phyloP scores from a whole-genome alignment of 2,113 vertebrate genomes.

The Edolisoma coerulescens region DNA sequence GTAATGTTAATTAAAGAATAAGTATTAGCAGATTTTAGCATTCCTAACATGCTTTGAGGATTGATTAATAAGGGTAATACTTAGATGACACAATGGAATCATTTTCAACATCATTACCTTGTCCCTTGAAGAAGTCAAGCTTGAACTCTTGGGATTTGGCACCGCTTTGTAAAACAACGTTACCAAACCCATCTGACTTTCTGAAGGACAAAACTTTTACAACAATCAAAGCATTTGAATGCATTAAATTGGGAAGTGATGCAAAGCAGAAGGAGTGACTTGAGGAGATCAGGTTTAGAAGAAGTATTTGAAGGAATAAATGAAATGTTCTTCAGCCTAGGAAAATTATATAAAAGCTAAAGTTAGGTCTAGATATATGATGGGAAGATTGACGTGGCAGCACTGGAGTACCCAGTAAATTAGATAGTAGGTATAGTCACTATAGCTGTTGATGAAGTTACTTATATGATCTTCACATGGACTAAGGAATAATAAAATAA shows the following conservation, averaged over 20 bases:
- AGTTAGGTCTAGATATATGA: background rate
- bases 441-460: background rate
- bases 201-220: conserved; percentile 35
- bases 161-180: conserved; percentile 11
- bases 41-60: conserved; percentile 35
- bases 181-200: conserved; percentile 17
- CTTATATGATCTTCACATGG: background rate
- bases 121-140: conserved; percentile 18
- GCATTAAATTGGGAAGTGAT: background rate
- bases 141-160: conserved; percentile 5
- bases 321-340: background rate
- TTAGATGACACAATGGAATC: conserved; percentile 25
- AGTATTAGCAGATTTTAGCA: conserved; percentile 4
- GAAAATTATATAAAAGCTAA: background rate
- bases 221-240: background rate
- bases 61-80: conserved; percentile 40
- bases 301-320: background rate
- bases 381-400: background rate
- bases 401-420: background rate
- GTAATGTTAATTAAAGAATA: conserved; percentile 34
- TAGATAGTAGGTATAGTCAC: background rate
- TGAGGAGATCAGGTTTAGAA: background rate
- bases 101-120: conserved; percentile 64
- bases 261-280: background rate
- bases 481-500: background rate